Evolutionary conservation across 2,888 invertebrate genomes (phyloP), one percentile per base, ranked within the genome.

Genomic region (Pachliopta kotzebuea): DNA sequence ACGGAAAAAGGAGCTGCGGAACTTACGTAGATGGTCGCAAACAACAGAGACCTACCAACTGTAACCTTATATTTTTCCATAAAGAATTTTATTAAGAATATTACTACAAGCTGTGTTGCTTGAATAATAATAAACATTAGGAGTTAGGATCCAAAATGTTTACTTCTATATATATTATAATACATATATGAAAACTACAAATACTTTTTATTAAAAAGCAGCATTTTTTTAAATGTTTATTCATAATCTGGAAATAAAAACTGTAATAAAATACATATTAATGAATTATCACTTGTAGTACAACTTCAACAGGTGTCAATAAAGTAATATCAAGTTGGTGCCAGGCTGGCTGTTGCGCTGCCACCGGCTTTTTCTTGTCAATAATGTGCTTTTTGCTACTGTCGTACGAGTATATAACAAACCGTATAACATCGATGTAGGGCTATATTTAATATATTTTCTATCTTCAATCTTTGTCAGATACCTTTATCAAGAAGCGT

Each of bases 351-450:
- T 64, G 56, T 50, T 11, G 31, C 17, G 31, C 31, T 52, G 3
- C 42, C 54, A 31, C 24, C 50, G 49, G 18, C 45, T 60, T 64
- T 60, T 59, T 52, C 60, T 60, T 18, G 37, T 14, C 37, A 37
- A 56, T 64, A 64, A 56, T 64, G 63, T 50, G 24, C 56, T 64
- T 64, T 64, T 64, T 60, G 60, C 26, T 17, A 23, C 50, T 17
- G 31, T 55, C 59, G 49, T 24, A n/a, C n/a, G n/a, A n/a, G n/a
- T n/a, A 42, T 55, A 56, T 56, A 49, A 55, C 54, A 24, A 50
- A 52, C 14, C 63, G 49, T 50, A 52, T 64, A 42, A 55, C 56
- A 56, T 60, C 24, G n/a, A 8, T 24, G 11, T 50, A 50, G 31
- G 55, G 31, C 31, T 23, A 55, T 24, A 55, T 60, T 63, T 60